Percentiles rank a stretch among this genome's conserved stretches.
phyloP scores from a whole-genome alignment of 2,797 vertebrate genomes.

The Acanthis flammea region DNA sequence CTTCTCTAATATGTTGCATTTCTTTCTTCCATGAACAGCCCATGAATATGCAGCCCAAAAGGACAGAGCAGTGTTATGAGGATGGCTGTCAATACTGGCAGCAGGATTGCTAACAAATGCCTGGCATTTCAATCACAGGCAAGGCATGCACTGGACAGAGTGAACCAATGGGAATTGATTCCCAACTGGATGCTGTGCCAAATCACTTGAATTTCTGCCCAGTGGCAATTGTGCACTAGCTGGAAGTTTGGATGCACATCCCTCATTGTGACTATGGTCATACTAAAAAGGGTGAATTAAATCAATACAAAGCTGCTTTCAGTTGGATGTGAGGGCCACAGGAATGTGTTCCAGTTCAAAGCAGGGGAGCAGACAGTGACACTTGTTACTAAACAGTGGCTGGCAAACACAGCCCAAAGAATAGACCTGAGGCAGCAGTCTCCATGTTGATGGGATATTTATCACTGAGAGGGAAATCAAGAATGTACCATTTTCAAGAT shows the following conservation, averaged over 20 bases:
- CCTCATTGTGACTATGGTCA: constrained; percentile 49
- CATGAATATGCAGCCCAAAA: background rate
- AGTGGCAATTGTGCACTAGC: constrained; percentile 62
- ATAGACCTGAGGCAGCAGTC: constrained; percentile 8
- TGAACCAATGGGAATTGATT: constrained; percentile 50
- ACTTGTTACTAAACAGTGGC: constrained; percentile 74
- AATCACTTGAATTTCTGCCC: constrained; percentile 71
- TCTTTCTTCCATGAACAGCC: background rate
- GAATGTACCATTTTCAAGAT: background rate
- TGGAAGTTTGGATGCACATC: constrained; percentile 65
- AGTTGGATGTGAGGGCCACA: constrained; percentile 66
- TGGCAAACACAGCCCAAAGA: constrained; percentile 52
- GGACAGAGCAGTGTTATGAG: constrained; percentile 3
- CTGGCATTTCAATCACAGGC: constrained; percentile 67
- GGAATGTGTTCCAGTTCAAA: constrained; percentile 70
- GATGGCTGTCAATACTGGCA: constrained; percentile 23
- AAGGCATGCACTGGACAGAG: constrained; percentile 59
- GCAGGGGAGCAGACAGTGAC: constrained; percentile 65
- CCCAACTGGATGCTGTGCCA: constrained; percentile 57
- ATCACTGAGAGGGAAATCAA: background rate
- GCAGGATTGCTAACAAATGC: constrained; percentile 38
- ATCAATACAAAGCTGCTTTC: constrained; percentile 68
- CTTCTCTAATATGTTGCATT: constrained; percentile 7
- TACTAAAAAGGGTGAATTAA: constrained; percentile 73
- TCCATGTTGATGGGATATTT: background rate